phyloP scores from a whole-genome alignment of 2,113 vertebrate species.

The Thermophis baileyi region DNA sequence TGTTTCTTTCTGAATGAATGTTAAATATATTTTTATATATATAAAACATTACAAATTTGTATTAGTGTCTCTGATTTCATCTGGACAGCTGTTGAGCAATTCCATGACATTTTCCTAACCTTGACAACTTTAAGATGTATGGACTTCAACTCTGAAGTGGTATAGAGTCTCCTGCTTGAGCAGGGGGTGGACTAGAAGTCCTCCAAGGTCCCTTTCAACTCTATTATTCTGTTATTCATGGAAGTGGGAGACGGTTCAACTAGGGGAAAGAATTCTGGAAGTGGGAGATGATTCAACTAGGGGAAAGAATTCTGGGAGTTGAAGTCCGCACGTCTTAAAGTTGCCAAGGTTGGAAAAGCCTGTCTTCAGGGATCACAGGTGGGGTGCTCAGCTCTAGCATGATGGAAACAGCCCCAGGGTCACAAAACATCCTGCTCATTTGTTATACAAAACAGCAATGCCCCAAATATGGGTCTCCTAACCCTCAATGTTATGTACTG shows the following conservation, averaged over 20 bases:
- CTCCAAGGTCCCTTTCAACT: background rate
- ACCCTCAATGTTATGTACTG: too few species aligned
- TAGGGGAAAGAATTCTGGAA: background rate
- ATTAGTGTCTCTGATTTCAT: background rate
- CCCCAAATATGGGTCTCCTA: background rate
- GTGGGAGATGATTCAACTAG: too few species aligned
- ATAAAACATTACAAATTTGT: background rate
- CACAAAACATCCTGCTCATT: background rate
- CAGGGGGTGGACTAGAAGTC: background rate
- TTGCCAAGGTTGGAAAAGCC: background rate
- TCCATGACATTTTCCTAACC: background rate
- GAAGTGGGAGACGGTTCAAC: background rate
- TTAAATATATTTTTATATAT: too few species aligned
- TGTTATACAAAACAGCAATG: background rate
- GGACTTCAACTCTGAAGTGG: background rate
- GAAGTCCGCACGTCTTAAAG: background rate
- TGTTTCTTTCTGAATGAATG: too few species aligned
- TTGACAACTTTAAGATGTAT: background rate
- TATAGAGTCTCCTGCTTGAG: too few species aligned
- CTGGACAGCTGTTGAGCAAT: background rate
- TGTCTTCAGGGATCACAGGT: background rate
- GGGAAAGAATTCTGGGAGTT: too few species aligned
- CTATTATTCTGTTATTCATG: background rate
- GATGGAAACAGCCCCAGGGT: background rate
- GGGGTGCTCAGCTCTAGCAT: background rate